Base-by-base conservation (phyloP, 2,888 invertebrate species). In the Fragum sueziense region DNA sequence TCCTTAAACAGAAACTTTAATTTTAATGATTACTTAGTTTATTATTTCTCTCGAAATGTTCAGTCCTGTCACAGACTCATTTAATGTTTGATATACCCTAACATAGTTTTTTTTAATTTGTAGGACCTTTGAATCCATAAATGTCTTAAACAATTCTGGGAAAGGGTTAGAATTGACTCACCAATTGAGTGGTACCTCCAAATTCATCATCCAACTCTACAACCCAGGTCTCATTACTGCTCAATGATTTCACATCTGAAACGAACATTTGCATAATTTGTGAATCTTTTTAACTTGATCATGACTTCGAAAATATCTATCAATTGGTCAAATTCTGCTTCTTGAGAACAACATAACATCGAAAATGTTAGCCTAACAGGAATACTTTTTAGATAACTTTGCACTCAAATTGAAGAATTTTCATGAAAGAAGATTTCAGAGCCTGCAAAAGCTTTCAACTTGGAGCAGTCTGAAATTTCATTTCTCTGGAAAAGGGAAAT, bases 161-260 rank as follows among this genome's bases (percentile, higher is more conserved):
- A 47, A 47, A 6, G 41, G 41, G 41, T 41, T 41, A 41, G 17
- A 11, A 9, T 25, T 1, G 0, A 86, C 94, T 94, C 92, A 96
- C 96, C 93, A 97, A 94, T 89, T 96, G 95, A 0, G 98, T 98
- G 17, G 97, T 96, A 22, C 97, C 97, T 2, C 97, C 97, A 91
- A 96, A 96, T 89, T 96, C 96, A 86, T 97, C 96, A 89, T 96
- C 95, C 91, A 97, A 96, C 85, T 97, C 96, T 80, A 97, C 95
- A 89, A 95, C 95, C 98, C 98, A 98, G 0, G 95, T 96, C 94
- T 98, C 98, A 85, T 91, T 89, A 95, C 95, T 88, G 76, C 90
- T 89, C 47, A 93, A 82, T 3, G 83, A 85, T 72, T 90, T 86
- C 29, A 92, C 91, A 86, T 93, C 93, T 92, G 80, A 1, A 85